Base-by-base conservation (phyloP, 2,797 vertebrate genomes). In the Sebastes hopkinsi region DNA sequence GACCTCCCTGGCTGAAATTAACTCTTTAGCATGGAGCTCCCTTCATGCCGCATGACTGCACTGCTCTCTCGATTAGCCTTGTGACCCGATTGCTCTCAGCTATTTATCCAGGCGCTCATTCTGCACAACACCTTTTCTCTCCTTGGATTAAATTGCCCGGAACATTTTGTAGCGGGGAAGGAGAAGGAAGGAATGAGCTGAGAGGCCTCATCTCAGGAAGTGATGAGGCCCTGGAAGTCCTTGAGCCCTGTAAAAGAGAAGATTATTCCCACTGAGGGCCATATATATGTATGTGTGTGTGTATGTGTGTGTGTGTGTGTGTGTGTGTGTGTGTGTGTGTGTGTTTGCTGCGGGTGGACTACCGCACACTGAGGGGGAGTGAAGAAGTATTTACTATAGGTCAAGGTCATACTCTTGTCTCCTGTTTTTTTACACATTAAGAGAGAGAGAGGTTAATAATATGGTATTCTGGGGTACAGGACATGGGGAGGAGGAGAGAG, bases 71-170 rank as follows among this genome's bases (percentile, higher is more conserved):
- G 8, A 83, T 89, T 82, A 86, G 83, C 85, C 86, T 89, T 78
- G 65, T 90, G 82, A 75, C 62, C 69, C 25, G 60, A 78, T 65
- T 71, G 84, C 80, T 79, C 74, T 73, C 54, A 61, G 73, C 80
- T 86, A 79, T 92, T 92, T 89, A 92, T 87, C 81, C 60, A 66
- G 54, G 36, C 20, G 4, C 77, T 70, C 27, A 13, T 77, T 83
- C 67, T 56, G 30, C 71, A 64, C 78, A 83, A 67, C 75, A 86
- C 69, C 59, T 84, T 80, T 79, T 82, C 68, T 91, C 80, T 89
- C 78, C 87, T 88, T 74, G 77, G 74, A 83, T 74, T 83, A 87
- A 90, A 90, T 86, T 88, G 70, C 61, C 84, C 77, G 75, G 59
- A 85, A 91, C 83, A 62, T 77, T 89, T 69, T 66, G 64, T 75